These are phyloP conservation scores for Caenorhabditis afra DNA, from an alignment of 2,888 invertebrate genomes.

Conservation along the genomic window DNA sequence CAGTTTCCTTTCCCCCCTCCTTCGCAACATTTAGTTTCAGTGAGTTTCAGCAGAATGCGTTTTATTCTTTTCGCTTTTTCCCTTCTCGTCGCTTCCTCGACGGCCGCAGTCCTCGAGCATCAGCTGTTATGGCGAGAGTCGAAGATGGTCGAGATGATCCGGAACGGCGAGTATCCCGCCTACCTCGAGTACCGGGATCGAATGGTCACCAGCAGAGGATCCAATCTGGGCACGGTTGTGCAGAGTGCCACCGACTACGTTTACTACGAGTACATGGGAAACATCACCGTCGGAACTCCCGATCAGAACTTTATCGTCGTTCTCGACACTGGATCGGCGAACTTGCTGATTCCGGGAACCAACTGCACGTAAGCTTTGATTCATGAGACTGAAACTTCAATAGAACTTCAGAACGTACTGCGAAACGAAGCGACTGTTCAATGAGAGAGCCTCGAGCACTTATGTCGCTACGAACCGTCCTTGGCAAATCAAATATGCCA, in stretches of 20 bases:
- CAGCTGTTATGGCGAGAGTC: conserved; percentile 54
- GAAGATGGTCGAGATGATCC: conserved; percentile 59
- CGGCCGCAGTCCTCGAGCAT: conserved; percentile 61
- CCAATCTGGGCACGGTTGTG: conserved; percentile 39
- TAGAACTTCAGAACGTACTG: conserved; percentile 51
- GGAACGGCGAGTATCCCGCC: conserved; percentile 53
- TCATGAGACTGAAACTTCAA: not conserved
- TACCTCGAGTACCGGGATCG: conserved; percentile 47
- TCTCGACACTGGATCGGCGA: conserved; percentile 65
- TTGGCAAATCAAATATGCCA: conserved; percentile 82
- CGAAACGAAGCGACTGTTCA: conserved; percentile 88
- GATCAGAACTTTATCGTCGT: conserved; percentile 65
- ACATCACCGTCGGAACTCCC: conserved; percentile 64
- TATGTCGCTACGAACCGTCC: conserved; percentile 82
- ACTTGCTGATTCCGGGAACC: conserved; percentile 63
- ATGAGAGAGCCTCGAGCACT: conserved; percentile 88
- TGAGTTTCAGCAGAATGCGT: conserved; percentile 1
- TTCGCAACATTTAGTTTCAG: not conserved
- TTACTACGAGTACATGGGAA: conserved; percentile 67
- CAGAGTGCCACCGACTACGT: conserved; percentile 51
- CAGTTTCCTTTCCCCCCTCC: not conserved
- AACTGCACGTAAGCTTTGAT: conserved; percentile 58
- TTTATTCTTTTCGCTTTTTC: not conserved
- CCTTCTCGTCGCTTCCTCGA: conserved; percentile 15
- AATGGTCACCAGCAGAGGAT: conserved; percentile 2